These are phyloP conservation scores for Ictalurus furcatus DNA, from an alignment of 2,113 vertebrate genomes.

Conservation along the genomic window DNA sequence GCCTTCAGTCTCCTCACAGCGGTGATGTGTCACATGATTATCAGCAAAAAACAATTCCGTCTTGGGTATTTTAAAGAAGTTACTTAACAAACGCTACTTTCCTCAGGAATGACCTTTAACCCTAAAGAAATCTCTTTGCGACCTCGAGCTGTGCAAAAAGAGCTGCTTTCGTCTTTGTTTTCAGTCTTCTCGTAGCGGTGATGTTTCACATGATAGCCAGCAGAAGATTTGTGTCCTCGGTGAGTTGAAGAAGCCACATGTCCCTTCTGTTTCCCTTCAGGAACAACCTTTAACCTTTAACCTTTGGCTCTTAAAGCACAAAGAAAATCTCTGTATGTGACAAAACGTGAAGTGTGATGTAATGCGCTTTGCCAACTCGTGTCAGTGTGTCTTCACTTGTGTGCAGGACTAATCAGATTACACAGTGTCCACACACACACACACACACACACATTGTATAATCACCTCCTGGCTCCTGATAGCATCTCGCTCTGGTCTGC, in stretches of 20 bases:
- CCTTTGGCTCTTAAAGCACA: not conserved
- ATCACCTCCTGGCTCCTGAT: slow-evolving; percentile 13
- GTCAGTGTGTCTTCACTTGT: not conserved
- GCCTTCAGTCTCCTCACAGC: not conserved
- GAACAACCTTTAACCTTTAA: not conserved
- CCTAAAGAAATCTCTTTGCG: not conserved
- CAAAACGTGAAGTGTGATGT: not conserved
- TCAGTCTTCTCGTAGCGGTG: not conserved
- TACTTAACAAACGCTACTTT: not conserved
- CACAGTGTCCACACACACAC: not conserved
- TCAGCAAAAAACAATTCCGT: not conserved
- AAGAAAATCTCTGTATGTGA: not conserved
- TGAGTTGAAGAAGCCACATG: not conserved
- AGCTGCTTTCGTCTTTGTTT: not conserved
- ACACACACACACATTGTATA: not conserved
- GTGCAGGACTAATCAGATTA: not conserved
- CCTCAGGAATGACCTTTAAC: not conserved
- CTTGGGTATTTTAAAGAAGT: no score
- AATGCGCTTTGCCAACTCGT: not conserved
- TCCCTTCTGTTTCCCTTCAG: not conserved
- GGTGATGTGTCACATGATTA: not conserved
- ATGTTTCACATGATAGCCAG: not conserved
- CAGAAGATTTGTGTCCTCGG: not conserved
- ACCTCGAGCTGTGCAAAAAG: not conserved
- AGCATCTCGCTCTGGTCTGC: not conserved